Evolutionary conservation across 2,888 invertebrate species (phyloP).

Genomic region (Thyatira batis): DNA sequence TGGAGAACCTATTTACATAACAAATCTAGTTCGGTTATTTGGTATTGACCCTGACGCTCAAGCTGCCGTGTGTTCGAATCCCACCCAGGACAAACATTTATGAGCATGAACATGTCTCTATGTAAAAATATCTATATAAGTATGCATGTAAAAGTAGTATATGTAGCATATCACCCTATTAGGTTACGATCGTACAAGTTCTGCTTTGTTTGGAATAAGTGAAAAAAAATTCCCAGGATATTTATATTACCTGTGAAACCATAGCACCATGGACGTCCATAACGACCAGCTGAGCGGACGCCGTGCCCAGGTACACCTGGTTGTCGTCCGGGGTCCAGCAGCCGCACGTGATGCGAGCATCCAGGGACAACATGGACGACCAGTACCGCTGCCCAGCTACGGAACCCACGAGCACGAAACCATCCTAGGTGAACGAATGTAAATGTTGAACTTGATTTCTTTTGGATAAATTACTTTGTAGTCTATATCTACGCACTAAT

Average conservation of each 20-base stretch:
- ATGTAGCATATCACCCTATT: no score
- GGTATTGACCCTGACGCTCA: no score
- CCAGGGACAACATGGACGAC: slow-evolving; percentile 98
- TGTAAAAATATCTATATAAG: no score
- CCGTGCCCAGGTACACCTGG: slow-evolving; percentile 98
- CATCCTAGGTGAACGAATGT: slow-evolving; percentile 86
- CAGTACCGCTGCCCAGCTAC: slow-evolving; percentile 98
- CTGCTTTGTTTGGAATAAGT: slow-evolving; percentile 1
- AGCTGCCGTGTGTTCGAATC: no score
- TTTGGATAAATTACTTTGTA: no score
- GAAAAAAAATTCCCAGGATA: no score
- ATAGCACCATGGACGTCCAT: slow-evolving; percentile 98
- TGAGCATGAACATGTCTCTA: no score
- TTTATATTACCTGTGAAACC: slow-evolving; percentile 94
- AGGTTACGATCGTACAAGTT: no score
- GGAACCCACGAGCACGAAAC: slow-evolving; percentile 98
- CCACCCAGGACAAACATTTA: neutral
- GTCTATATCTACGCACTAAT: no score
- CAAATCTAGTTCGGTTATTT: no score
- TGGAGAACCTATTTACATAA: no score
- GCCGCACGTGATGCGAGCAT: slow-evolving; percentile 96
- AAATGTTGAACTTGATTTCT: neutral
- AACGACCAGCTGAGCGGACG: slow-evolving; percentile 96
- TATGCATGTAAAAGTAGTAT: no score
- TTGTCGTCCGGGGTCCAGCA: slow-evolving; percentile 99